phyloP scores from a whole-genome alignment of 2,113 vertebrate species.

The Sphaerodactylus townsendi region DNA sequence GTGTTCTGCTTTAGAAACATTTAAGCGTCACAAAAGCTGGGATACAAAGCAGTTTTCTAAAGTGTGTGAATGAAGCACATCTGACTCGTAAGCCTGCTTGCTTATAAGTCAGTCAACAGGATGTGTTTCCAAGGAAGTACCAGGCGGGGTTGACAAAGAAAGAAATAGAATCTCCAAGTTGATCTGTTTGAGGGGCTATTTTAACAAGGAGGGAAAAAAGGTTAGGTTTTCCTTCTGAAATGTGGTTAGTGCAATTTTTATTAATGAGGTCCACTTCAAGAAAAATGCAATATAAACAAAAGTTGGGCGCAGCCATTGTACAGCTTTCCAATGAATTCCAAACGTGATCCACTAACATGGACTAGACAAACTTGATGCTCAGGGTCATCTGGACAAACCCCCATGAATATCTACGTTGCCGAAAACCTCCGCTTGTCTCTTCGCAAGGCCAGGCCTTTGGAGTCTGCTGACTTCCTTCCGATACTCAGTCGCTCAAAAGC shows the following conservation, averaged over 20 bases:
- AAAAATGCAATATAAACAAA: slow-evolving; percentile 46
- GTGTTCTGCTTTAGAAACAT: too few species aligned
- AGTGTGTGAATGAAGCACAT: neutral
- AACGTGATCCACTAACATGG: slow-evolving; percentile 51
- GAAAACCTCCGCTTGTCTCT: too few species aligned
- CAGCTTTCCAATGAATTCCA: slow-evolving; percentile 31
- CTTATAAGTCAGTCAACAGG: neutral
- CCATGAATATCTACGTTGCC: slow-evolving; percentile 18
- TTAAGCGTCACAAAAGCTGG: too few species aligned
- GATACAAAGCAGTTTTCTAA: neutral
- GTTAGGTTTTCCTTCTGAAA: slow-evolving; percentile 49
- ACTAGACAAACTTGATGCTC: slow-evolving; percentile 29
- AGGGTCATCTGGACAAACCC: slow-evolving; percentile 27
- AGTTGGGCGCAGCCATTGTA: slow-evolving; percentile 52
- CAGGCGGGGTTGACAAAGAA: neutral
- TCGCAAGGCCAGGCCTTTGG: too few species aligned
- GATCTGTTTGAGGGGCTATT: slow-evolving; percentile 47
- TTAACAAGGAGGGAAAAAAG: slow-evolving; percentile 62
- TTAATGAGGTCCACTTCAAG: slow-evolving; percentile 68
- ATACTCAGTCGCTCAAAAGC: slow-evolving; percentile 13
- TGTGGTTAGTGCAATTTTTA: slow-evolving; percentile 72
- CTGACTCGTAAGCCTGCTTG: neutral
- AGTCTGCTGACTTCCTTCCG: slow-evolving; percentile 26
- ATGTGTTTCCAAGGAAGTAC: neutral
- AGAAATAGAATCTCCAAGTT: neutral